Evolutionary conservation across 2,888 invertebrate species (phyloP).

Genomic region (Coelopa pilipes): DNA sequence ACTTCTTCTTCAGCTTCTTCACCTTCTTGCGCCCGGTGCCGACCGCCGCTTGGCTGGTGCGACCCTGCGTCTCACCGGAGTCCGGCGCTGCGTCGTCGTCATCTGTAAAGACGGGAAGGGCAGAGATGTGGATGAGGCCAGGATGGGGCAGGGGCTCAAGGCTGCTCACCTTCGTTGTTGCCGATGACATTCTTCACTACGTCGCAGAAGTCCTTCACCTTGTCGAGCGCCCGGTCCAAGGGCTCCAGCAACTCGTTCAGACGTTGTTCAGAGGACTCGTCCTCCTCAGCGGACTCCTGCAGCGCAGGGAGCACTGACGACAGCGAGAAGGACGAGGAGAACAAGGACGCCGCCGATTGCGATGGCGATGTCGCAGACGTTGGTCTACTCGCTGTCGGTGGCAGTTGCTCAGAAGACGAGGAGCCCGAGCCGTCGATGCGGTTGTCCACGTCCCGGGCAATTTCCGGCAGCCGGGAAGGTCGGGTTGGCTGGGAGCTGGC

Average conservation of each 20-base stretch:
- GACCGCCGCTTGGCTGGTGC: slow-evolving; percentile 27
- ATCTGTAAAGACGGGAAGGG: slow-evolving; percentile 15
- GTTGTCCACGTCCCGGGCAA: neutral
- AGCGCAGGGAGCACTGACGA: too few species aligned
- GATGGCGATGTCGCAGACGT: too few species aligned
- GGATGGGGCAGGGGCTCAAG: neutral
- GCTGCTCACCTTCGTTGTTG: slow-evolving; percentile 39
- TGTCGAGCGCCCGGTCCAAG: slow-evolving; percentile 49
- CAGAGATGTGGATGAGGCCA: too few species aligned
- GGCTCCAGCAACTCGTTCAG: slow-evolving; percentile 49
- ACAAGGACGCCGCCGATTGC: too few species aligned
- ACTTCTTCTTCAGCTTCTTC: slow-evolving; percentile 71
- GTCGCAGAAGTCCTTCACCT: slow-evolving; percentile 53
- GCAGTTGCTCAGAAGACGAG: neutral
- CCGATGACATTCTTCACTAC: slow-evolving; percentile 51
- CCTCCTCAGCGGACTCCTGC: too few species aligned
- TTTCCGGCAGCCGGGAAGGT: too few species aligned
- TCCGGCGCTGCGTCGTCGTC: neutral
- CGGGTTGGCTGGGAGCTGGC: too few species aligned
- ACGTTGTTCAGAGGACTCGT: slow-evolving; percentile 31
- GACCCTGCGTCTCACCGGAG: slow-evolving; percentile 53
- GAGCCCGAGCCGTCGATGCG: neutral
- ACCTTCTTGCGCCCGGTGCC: slow-evolving; percentile 60
- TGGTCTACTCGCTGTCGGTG: neutral
- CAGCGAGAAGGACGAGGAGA: too few species aligned